These are phyloP conservation scores for Palythoa grandiflora DNA, from an alignment of 92 coral and sea anemone species.

Conservation along the genomic window DNA sequence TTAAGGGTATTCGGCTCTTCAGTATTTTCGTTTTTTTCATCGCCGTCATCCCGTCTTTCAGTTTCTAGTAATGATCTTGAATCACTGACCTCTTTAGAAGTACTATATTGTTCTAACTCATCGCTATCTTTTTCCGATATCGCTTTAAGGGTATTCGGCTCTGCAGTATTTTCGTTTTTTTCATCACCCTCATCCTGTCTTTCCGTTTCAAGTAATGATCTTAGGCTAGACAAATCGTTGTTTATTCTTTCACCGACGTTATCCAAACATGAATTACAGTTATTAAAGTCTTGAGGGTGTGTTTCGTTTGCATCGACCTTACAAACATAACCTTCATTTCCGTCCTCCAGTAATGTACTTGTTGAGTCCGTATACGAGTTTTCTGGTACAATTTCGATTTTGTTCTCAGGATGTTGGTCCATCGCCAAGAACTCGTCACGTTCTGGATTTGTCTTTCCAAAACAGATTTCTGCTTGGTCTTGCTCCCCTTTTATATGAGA, in stretches of 20 bases:
- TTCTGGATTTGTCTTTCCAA: background rate
- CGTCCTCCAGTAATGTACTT: background rate
- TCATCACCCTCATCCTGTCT: background rate
- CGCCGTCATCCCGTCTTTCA: background rate
- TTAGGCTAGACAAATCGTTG: background rate
- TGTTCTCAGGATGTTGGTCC: background rate
- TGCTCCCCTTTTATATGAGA: background rate
- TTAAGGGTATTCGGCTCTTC: background rate
- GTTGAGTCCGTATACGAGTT: background rate
- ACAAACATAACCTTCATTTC: background rate
- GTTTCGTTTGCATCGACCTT: background rate
- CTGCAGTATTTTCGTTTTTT: background rate
- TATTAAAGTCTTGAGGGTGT: background rate
- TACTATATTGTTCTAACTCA: too few species aligned
- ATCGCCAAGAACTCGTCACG: background rate
- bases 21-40: background rate
- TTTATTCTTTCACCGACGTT: background rate
- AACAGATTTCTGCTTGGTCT: background rate
- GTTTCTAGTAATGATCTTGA: background rate
- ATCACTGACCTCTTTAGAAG: too few species aligned
- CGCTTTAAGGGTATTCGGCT: background rate
- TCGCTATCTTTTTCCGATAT: background rate
- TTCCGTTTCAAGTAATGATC: slow-evolving; percentile 28
- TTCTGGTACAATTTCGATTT: background rate
- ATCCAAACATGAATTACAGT: background rate